Percentiles rank a stretch among this genome's conserved stretches.
phyloP scores from a whole-genome alignment of 2,888 invertebrate species.

The Lymantria monacha region DNA sequence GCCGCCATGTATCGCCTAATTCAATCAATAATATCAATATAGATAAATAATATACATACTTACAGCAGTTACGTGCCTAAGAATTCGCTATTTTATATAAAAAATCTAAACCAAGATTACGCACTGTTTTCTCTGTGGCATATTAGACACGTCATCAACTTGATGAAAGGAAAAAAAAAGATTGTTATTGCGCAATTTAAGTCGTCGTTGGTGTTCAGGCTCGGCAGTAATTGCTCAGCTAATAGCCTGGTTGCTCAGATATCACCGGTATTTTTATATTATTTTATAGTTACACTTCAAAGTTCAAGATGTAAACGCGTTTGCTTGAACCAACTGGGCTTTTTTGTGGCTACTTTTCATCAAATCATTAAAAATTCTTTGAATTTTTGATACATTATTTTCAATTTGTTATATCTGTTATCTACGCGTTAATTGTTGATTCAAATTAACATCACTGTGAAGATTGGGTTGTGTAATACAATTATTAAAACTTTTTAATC shows the following conservation, averaged over 20 bases:
- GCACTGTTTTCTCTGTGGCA: conserved; percentile 13
- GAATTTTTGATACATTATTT: conserved; percentile 1
- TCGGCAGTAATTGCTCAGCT: conserved; percentile 34
- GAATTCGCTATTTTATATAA: conserved; percentile 24
- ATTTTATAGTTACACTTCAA: background rate
- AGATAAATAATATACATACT: too few relatives aligned
- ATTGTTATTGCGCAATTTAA: conserved; percentile 37
- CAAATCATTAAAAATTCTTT: background rate
- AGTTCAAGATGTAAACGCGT: conserved; percentile 19
- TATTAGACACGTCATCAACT: conserved; percentile 29
- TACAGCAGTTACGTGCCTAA: conserved; percentile 8
- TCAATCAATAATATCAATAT: too few relatives aligned
- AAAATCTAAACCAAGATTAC: conserved; percentile 33
- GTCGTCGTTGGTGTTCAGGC: conserved; percentile 35
- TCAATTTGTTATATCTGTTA: conserved; percentile 1
- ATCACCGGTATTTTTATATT: conserved; percentile 31
- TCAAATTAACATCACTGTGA: too few relatives aligned
- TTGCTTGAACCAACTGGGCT: conserved; percentile 11
- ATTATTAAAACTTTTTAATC: too few relatives aligned
- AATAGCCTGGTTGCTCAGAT: conserved; percentile 35
- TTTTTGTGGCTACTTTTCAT: conserved; percentile 1
- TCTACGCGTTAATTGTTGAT: background rate
- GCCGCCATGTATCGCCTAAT: too few relatives aligned
- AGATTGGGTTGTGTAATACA: too few relatives aligned
- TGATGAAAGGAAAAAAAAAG: conserved; percentile 20